These are phyloP conservation scores for Archips xylosteana DNA, from an alignment of 2,888 invertebrate genomes.

Conservation along the genomic window DNA sequence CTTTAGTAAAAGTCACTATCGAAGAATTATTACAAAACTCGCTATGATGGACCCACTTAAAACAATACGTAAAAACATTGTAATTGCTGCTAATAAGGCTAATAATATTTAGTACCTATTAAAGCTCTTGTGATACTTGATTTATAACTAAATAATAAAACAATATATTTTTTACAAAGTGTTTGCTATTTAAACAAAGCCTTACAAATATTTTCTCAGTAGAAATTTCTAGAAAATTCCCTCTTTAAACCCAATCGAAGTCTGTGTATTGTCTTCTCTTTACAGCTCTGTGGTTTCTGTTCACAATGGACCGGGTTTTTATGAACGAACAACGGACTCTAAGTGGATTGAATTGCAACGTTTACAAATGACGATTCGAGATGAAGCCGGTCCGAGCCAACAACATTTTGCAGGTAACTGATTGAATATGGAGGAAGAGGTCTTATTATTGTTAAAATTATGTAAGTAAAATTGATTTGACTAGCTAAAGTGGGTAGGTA, in stretches of 20 bases:
- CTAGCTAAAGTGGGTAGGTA: not conserved
- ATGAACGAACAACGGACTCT: conserved; percentile 28
- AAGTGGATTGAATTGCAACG: conserved; percentile 41
- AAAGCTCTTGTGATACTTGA: too few relatives aligned
- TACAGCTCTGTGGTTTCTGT: not conserved
- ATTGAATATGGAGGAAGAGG: conserved; percentile 9
- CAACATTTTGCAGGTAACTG: conserved; percentile 20
- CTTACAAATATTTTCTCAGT: too few relatives aligned
- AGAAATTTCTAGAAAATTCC: too few relatives aligned
- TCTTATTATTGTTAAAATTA: conserved; percentile 5
- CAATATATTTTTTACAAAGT: too few relatives aligned
- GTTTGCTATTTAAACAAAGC: too few relatives aligned
- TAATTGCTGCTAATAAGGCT: too few relatives aligned
- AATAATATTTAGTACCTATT: too few relatives aligned
- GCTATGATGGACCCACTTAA: too few relatives aligned
- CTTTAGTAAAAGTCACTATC: too few relatives aligned
- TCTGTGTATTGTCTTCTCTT: conserved; percentile 18
- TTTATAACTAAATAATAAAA: too few relatives aligned
- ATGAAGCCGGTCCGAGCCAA: not conserved
- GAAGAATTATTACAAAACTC: too few relatives aligned
- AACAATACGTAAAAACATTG: too few relatives aligned
- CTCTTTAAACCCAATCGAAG: not conserved
- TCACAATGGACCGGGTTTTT: conserved; percentile 35
- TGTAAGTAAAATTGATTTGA: not conserved
- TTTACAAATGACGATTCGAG: conserved; percentile 33